Evolutionary conservation across 1,140 invertebrate species (phyloP).

Genomic region (Diabrotica virgifera): DNA sequence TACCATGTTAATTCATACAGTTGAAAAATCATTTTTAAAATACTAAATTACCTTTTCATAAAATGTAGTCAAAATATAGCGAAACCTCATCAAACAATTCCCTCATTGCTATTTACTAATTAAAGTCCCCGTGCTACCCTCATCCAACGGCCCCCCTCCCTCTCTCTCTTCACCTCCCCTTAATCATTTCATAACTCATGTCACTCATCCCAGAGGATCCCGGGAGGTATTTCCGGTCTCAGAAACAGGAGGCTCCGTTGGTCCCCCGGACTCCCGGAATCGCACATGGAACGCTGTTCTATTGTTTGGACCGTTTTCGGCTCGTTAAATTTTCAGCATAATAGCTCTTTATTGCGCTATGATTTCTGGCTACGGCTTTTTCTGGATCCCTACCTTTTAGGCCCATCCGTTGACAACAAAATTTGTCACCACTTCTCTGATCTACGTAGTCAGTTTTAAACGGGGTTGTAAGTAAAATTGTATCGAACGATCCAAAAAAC

Average conservation of each 20-base stretch:
- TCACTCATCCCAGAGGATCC: conserved; percentile 25
- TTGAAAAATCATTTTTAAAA: too few species aligned
- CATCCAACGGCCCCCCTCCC: too few species aligned
- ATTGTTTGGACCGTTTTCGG: conserved; percentile 35
- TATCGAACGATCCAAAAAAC: too few species aligned
- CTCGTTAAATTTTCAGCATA: conserved; percentile 36
- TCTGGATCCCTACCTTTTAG: neutral
- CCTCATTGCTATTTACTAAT: too few species aligned
- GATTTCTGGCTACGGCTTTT: conserved; percentile 37
- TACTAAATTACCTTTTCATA: too few species aligned
- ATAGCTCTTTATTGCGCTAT: conserved; percentile 37
- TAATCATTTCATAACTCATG: conserved; percentile 27
- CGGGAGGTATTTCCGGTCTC: conserved; percentile 1
- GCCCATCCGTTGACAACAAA: neutral
- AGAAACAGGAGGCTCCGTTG: conserved; percentile 3
- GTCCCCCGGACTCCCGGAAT: conserved; percentile 17
- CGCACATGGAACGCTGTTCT: conserved; percentile 29
- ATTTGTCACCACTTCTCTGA: neutral
- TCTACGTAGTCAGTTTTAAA: too few species aligned
- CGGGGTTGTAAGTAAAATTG: too few species aligned
- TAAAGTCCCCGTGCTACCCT: too few species aligned
- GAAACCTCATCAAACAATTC: too few species aligned
- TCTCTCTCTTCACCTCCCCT: neutral
- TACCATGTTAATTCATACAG: too few species aligned
- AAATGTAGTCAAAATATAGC: too few species aligned